Evolutionary conservation across 2,113 vertebrate species (phyloP), one percentile per base, ranked within the genome.

Genomic region (Toxotes jaculatrix): DNA sequence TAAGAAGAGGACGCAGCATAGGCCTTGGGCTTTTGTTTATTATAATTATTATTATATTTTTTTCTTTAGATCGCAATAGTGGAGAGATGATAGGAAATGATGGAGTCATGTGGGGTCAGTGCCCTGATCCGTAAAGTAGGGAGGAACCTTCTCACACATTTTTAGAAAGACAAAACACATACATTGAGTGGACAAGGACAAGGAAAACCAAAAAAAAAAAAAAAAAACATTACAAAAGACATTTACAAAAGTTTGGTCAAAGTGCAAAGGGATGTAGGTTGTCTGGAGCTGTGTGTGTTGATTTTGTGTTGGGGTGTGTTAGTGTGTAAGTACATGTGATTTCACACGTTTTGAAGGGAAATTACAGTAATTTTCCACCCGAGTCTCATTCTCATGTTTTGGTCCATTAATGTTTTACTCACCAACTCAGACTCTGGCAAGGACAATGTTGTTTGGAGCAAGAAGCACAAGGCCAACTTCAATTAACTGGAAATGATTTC

Each of bases 401-500:
- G 61, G 45, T 34, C 4, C 9, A 72, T 65, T 47, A 47, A 40
- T 65, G 43, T 56, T 23, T 12, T 40, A 59, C 38, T 57, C 9
- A 16, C 7, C n/a, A 43, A 9, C 14, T 42, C n/a, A 38, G 53
- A 10, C 53, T 4, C n/a, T 42, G 8, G 36, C 36, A 57, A 70
- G 67, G 67, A 56, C 51, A 40, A 12, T 49, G 36, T 6, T 32
- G 17, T 57, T 60, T 21, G n/a, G 60, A 10, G 45, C 45, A 62
- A 6, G 45, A 4, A 36, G 40, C 14, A 31, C 34, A 53, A 78
- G 34, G 43, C 56, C 19, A 55, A 40, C 32, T 47, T 61, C 34
- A 40, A 10, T 9, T 34, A 36, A 34, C n/a, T 63, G 59, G 11
- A 71, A 55, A 45, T 70, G 9, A 70, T 70, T 40, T 70, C 10